These are phyloP conservation scores for Cheilosia vernalis DNA, from an alignment of 2,888 invertebrate genomes.

Conservation along the genomic window DNA sequence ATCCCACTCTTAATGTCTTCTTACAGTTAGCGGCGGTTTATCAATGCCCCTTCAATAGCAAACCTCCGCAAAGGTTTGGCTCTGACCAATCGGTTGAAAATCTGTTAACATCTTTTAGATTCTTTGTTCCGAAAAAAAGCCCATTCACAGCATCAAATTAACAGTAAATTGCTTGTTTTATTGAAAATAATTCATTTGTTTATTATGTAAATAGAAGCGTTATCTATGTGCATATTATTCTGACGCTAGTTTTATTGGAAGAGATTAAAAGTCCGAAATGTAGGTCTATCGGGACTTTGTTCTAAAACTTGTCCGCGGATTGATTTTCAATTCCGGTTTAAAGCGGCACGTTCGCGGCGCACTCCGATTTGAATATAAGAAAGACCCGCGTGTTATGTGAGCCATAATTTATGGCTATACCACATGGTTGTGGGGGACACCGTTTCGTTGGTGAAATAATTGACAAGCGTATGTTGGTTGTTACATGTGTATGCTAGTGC, in stretches of 20 bases:
- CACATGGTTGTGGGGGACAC: not conserved
- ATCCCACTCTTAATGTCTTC: no score
- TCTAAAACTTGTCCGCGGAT: not conserved
- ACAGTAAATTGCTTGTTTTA: slow-evolving; percentile 16
- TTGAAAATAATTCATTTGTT: slow-evolving; percentile 11
- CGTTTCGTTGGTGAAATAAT: not conserved
- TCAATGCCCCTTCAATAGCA: no score
- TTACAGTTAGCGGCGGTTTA: no score
- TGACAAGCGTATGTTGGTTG: not conserved
- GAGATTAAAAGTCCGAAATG: not conserved
- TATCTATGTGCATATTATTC: not conserved
- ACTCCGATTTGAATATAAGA: slow-evolving; percentile 3
- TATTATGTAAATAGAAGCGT: not conserved
- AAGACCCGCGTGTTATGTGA: not conserved
- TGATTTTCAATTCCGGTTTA: not conserved
- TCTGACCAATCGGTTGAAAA: slow-evolving; percentile 6
- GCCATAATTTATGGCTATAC: not conserved
- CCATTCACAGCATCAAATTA: not conserved
- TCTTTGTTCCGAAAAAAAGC: not conserved
- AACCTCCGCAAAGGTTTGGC: no score
- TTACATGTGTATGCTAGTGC: not conserved
- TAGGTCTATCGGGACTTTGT: slow-evolving; percentile 9
- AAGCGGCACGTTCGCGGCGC: not conserved
- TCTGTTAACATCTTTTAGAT: slow-evolving; percentile 6
- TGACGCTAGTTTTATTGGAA: not conserved